Evolutionary conservation across 2,888 invertebrate species (phyloP).

Genomic region (Chrysodeixis includens): DNA sequence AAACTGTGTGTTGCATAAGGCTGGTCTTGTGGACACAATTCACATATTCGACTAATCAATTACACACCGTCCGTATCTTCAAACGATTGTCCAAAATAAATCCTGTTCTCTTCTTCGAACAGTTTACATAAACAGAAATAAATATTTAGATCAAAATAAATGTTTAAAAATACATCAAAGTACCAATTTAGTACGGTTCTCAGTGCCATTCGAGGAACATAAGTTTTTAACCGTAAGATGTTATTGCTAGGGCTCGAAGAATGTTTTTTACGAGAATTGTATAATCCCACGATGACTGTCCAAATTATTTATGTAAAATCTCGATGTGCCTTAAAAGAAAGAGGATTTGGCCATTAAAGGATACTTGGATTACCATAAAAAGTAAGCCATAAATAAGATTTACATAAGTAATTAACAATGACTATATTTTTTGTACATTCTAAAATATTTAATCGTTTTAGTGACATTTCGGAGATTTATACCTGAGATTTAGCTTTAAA

Average conservation of each 20-base stretch:
- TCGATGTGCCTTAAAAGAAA: conserved; percentile 30
- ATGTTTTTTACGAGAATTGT: conserved; percentile 18
- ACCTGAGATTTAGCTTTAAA: too few relatives aligned
- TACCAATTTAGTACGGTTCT: conserved; percentile 27
- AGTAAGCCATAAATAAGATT: conserved; percentile 19
- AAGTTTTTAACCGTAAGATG: conserved; percentile 30
- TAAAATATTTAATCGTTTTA: not conserved
- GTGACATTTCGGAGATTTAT: not conserved
- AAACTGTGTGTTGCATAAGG: conserved; percentile 18
- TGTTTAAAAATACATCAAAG: conserved; percentile 56
- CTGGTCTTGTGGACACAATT: conserved; percentile 6
- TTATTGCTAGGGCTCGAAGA: conserved; percentile 9
- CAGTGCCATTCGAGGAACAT: conserved; percentile 21
- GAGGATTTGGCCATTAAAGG: conserved; percentile 31
- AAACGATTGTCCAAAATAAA: conserved; percentile 42
- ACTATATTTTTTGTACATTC: not conserved
- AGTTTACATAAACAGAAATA: conserved; percentile 45
- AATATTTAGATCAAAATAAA: conserved; percentile 52
- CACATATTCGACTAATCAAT: conserved; percentile 18
- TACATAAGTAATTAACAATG: conserved; percentile 13
- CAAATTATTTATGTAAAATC: conserved; percentile 21
- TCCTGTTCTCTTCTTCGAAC: conserved; percentile 34
- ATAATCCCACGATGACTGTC: not conserved
- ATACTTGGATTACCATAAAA: conserved; percentile 25
- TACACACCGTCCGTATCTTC: conserved; percentile 16